Conservation (phyloP, 1,140 invertebrate species). For the Phortica variegata region DNA sequence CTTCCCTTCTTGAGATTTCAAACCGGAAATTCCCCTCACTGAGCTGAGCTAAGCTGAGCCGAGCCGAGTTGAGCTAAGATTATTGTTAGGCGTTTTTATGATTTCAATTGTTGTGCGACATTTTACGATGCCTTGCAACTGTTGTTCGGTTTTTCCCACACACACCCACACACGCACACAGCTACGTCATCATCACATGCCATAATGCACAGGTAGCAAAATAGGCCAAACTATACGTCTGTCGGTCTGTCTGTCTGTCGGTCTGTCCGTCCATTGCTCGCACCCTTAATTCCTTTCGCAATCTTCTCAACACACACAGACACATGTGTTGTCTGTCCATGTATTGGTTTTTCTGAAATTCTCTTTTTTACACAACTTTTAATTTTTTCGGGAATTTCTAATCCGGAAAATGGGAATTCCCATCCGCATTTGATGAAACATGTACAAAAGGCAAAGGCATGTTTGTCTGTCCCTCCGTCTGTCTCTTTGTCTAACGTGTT, state of each 20-base stretch:
- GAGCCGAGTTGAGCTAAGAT: too few relatives aligned
- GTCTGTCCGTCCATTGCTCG: constrained; percentile 19
- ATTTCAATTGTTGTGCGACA: too few relatives aligned
- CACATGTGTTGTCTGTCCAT: constrained; percentile 1
- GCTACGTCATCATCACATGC: neutral
- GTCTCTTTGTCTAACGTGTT: neutral
- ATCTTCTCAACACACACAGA: too few relatives aligned
- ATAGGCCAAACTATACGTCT: neutral
- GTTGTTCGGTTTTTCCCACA: too few relatives aligned
- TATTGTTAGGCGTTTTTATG: too few relatives aligned
- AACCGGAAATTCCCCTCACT: too few relatives aligned
- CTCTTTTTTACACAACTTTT: constrained; percentile 11
- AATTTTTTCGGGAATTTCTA: constrained; percentile 24
- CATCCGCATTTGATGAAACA: constrained; percentile 25
- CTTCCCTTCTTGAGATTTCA: too few relatives aligned
- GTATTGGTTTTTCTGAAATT: constrained; percentile 6
- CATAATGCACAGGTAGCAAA: neutral
- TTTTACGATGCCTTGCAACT: too few relatives aligned
- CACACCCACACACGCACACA: neutral
- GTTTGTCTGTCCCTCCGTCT: constrained; percentile 7
- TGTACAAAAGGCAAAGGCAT: neutral
- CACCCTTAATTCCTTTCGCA: constrained; percentile 47
- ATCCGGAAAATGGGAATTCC: constrained; percentile 52
- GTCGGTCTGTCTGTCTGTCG: too few relatives aligned
- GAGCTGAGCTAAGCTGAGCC: too few relatives aligned